Evolutionary conservation across 2,797 vertebrate genomes (phyloP).

Genomic region (Morelia viridis): DNA sequence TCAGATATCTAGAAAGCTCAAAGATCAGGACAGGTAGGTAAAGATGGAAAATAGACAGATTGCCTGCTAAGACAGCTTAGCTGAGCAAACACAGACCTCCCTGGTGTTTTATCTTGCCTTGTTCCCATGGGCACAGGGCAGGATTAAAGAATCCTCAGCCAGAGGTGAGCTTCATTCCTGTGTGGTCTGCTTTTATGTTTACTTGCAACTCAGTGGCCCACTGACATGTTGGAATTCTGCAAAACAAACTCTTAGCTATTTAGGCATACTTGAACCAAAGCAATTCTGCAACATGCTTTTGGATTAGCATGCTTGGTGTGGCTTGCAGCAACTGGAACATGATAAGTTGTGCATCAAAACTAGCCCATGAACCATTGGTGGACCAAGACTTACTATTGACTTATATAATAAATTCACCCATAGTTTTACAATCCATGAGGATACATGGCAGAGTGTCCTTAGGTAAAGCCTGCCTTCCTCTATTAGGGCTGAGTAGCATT

Average conservation of each 20-base stretch:
- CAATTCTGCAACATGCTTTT: neutral
- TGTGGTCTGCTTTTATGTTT: neutral
- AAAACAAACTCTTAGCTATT: neutral
- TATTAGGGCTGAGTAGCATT: neutral
- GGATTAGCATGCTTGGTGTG: too few species aligned
- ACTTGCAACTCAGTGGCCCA: neutral
- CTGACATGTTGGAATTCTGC: neutral
- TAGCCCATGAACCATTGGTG: neutral
- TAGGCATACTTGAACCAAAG: neutral
- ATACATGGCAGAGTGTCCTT: neutral
- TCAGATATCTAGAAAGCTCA: slow-evolving; percentile 5
- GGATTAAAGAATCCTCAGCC: neutral
- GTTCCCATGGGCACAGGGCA: neutral
- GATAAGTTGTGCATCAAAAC: neutral
- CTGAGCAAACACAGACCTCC: slow-evolving; percentile 3
- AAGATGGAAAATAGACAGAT: neutral
- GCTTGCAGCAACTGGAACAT: neutral
- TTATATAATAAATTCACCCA: neutral
- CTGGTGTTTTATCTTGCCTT: neutral
- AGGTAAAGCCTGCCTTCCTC: neutral
- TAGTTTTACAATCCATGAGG: neutral
- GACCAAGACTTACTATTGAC: neutral
- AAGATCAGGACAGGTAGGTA: slow-evolving; percentile 29
- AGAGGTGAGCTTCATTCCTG: neutral
- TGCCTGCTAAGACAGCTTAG: neutral